Evolutionary conservation across 2,888 invertebrate genomes (phyloP), one percentile per base, ranked within the genome.

Genomic region (Bugulina stolonifera): DNA sequence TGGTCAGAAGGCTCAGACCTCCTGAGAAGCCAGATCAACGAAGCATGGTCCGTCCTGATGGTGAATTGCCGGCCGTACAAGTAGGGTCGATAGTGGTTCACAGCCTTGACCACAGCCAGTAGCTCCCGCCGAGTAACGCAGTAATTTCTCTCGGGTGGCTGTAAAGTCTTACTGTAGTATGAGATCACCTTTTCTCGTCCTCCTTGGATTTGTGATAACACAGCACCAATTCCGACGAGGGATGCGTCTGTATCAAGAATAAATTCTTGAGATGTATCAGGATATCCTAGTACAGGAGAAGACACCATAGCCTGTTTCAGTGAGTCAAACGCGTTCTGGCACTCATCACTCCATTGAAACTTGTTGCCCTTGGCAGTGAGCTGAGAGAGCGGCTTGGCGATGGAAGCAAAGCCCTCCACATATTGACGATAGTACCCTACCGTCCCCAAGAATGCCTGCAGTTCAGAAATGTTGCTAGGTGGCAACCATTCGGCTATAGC

Each of bases 331-430:
- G 43, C 43, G 10, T 43, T 3, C 43, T 43, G 43, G 10, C 18
- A 3, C 43, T 43, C 43, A 3, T 43, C 10, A 10, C 10, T 43
- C 43, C 25, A 25, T n/a, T 29, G 58, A 5, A 5, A 58, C 58
- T 14, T 5, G 25, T 10, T 3, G 1, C 35, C 27, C 69, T 72
- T 72, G 25, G 23, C 32, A 14, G 69, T 72, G 1, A 72, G 43
- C 14, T 18, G 2, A 43, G 23, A 23, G 10, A 73, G 25, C 35
- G 72, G 72, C 25, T 27, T 22, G 23, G 69, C 73, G 23, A 54
- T 32, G 14, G 22, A 14, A 25, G 72, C 35, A 55, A 73, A 73
- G 27, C 52, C 54, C 14, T 27, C 32, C 2, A 72, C n/a, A 34
- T 34, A 73, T 3, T 35, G 25, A 3, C 58, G 58, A 22, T 58